A percentile compares a stretch with the other conserved stretches of the same genome.
Conservation (phyloP, 2,113 vertebrate species). For the Steatornis caripensis region DNA sequence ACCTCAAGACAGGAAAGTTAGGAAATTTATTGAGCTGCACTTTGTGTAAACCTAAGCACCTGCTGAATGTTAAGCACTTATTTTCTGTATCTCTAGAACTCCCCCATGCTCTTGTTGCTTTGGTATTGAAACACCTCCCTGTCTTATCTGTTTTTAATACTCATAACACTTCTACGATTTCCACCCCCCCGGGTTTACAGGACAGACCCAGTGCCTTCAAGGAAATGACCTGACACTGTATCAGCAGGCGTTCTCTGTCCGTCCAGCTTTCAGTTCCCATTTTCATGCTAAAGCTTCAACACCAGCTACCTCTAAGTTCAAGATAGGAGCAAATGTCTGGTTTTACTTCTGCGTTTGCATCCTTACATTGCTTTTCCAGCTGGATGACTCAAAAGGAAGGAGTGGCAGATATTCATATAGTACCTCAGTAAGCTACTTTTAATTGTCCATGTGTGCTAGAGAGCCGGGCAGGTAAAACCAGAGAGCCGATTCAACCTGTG, state of each 20-base stretch:
- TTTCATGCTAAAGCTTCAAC: not conserved
- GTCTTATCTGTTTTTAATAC: not conserved
- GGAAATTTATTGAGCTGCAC: not conserved
- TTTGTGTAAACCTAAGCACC: not conserved
- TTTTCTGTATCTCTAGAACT: not conserved
- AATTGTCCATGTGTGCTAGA: not conserved
- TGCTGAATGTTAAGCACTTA: not conserved
- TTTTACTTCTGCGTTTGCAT: not conserved
- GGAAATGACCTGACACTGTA: rapidly evolving
- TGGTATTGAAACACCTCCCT: not conserved
- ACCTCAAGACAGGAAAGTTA: not conserved
- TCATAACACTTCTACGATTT: not conserved
- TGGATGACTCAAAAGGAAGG: not conserved
- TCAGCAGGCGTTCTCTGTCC: not conserved
- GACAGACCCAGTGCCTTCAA: not conserved
- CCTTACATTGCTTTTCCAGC: not conserved
- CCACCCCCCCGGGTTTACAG: not conserved
- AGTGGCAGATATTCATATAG: not conserved
- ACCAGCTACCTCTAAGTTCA: not conserved
- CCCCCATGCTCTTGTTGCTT: not conserved
- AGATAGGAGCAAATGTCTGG: not conserved
- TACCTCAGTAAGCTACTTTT: not conserved
- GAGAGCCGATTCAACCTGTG: not conserved
- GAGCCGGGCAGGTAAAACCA: not conserved
- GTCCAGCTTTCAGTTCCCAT: not conserved